Base-by-base conservation (phyloP, 2,113 vertebrate genomes). In the Onychostoma macrolepis region DNA sequence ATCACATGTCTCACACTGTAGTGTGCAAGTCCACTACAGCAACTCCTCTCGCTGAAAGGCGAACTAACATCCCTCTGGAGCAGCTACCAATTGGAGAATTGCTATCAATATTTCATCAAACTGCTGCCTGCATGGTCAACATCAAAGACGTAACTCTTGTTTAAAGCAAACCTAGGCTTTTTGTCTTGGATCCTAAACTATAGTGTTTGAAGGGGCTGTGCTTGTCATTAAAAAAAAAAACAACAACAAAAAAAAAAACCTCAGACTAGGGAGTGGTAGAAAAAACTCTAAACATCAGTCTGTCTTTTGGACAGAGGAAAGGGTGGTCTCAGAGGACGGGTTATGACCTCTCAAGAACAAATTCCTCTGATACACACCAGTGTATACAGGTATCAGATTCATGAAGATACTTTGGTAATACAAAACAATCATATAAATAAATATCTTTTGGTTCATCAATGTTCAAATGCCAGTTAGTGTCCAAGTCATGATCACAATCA, bases 81-180 rank as follows among this genome's bases (percentile, higher is more conserved):
- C 85, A 90, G 87, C 92, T 93, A 93, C 30, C 61, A 82, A 48
- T 82, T 67, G 80, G 41, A 93, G 92, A 84, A 88, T 90, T 90
- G 85, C 74, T 93, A 95, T 95, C 92, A 94, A 95, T 95, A 94
- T 95, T 95, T 95, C 92, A 95, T 95, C 93, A 94, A 94, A 94
- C 92, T 93, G 89, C 93, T 90, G 82, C 36, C 50, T 94, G 93
- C 93, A 90, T 91, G 92, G 94, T 94, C 93, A 92, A 94, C 91
- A 94, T 95, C 94, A 95, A 94, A 95, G 94, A 89, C 58, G 76
- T 43, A 80, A 91, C 92, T 91, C 91, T 91, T 92, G 91, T 92
- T 83, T 79, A 56, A 92, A 92, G 93, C 89, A 26, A 28, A 85
- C 75, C 38, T 91, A 90, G 89, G 91, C 91, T 92, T 93, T 93